Evolutionary conservation across 2,888 invertebrate genomes (phyloP).

Genomic region (Diarsia rubi): DNA sequence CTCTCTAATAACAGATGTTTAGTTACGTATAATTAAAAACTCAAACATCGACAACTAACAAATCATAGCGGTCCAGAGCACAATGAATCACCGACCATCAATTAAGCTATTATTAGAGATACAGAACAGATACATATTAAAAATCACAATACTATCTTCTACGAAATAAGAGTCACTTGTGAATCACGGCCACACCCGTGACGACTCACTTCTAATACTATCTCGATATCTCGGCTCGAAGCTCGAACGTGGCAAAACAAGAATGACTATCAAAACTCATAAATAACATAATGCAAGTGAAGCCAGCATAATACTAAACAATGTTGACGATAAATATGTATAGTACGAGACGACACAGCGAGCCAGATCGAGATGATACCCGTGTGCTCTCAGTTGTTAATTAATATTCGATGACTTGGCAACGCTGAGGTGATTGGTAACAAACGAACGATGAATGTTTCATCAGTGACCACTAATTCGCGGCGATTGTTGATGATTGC

Average conservation of each 20-base stretch:
- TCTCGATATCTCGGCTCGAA: constrained; percentile 83
- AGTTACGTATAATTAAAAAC: constrained; percentile 89
- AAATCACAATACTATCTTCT: constrained; percentile 83
- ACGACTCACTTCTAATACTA: constrained; percentile 84
- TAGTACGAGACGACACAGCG: constrained; percentile 71
- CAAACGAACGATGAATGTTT: constrained; percentile 66
- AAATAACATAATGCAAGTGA: constrained; percentile 77
- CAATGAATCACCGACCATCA: constrained; percentile 85
- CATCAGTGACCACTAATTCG: constrained; percentile 76
- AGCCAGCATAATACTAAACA: constrained; percentile 79
- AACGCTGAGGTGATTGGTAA: constrained; percentile 71
- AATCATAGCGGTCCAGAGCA: constrained; percentile 79
- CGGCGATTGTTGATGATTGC: constrained; percentile 74
- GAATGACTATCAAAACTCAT: constrained; percentile 81
- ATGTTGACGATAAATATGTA: constrained; percentile 80
- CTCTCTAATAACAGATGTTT: constrained; percentile 86
- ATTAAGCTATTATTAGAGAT: constrained; percentile 85
- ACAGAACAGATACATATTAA: constrained; percentile 79
- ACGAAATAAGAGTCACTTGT: constrained; percentile 79
- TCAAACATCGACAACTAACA: constrained; percentile 89
- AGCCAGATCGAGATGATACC: constrained; percentile 71
- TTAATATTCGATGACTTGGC: constrained; percentile 88
- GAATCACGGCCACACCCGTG: constrained; percentile 86
- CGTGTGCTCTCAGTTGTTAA: constrained; percentile 79
- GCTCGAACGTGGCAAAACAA: constrained; percentile 82